Base-by-base conservation (phyloP, 2,797 vertebrate species). In the Monodelphis domestica region DNA sequence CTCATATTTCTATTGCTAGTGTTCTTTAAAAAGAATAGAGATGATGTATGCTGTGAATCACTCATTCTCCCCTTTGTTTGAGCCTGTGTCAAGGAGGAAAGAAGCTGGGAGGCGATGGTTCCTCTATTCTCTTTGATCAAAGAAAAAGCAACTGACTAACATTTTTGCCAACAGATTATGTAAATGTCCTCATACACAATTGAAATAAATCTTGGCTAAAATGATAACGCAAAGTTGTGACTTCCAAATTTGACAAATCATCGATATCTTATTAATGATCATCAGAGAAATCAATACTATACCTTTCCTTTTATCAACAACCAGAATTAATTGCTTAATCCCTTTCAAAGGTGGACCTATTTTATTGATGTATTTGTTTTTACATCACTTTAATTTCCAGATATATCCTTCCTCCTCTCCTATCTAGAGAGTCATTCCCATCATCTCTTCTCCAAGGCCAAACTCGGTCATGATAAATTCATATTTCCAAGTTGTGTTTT, bases 161-260 rank as follows among this genome's bases (percentile, higher is more conserved):
- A n/a, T 10, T 28, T 94, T 89, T 87, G 56, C 38, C 53, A 78
- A 92, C 89, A 91, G 53, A 89, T 5, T 33, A 0, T 91, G 26
- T 56, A 59, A 94, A 87, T 88, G 52, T 89, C 57, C 54, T 53
- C 55, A 10, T 91, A 78, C 95, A 38, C n/a, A 7, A 28, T 57
- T 78, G 45, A 92, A 55, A 24, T 87, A 30, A 28, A 50, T 89
- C 51, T 52, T 63, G n/a, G 50, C 26, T 45, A 38, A 89, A 63
- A 87, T 89, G 87, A 53, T 33, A 52, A 54, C 57, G 28, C 89
- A 53, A 55, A 91, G 14, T 87, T 91, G 55, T 53, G 93, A 15
- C 63, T 88, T 21, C 11, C 50, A 6, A 45, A 6, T 52, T 90
- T 91, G 70, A 89, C 17, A 53, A 50, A 91, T 84, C 5, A 45